Base-by-base conservation (phyloP, 2,113 vertebrate genomes). In the Andinoacara biseriatus region DNA sequence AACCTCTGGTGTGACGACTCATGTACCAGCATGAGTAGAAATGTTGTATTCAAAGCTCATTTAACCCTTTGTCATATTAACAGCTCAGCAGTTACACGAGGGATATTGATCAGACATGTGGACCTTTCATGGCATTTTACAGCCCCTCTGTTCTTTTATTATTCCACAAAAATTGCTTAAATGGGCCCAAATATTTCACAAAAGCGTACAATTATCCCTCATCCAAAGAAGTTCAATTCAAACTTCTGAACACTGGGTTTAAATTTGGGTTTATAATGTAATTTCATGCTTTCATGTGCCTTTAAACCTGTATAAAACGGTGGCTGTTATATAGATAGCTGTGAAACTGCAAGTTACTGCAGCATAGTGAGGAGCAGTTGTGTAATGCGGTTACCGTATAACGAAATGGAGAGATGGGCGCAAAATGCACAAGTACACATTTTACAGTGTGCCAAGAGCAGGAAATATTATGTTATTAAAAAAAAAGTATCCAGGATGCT, bases 11-110 rank as follows among this genome's bases (percentile, higher is more conserved):
- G 24, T 35, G 14, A 49, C 1, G 15, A 35, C 8, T 52, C 58
- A 40, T 52, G 5, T 35, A 56, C 46, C 61, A 38, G 26, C 10
- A 7, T 22, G 52, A 67, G 58, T 2, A 13, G 72, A 78, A 14
- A 65, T 15, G 10, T 84, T 62, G 76, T 59, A 89, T 83, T 61
- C 84, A 86, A 83, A 69, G 33, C 61, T 81, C 2, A 75, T 82
- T 81, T 49, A 61, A 76, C 49, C 17, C 7, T 75, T 80, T 35
- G 18, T 10, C 40, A 67, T 24, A 52, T 59, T 31, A 75, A 26
- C 57, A 80, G 10, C 46, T 69, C 20, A 7, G 31, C 4, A 24
- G 43, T 58, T 74, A 5, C 24, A 2, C 10, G 18, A 58, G 57
- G 18, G 10, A 38, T 20, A 84, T 61, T 69, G 79, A 82, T 86